phyloP scores from a whole-genome alignment of 2,888 invertebrate species.

The Phortica okadai region DNA sequence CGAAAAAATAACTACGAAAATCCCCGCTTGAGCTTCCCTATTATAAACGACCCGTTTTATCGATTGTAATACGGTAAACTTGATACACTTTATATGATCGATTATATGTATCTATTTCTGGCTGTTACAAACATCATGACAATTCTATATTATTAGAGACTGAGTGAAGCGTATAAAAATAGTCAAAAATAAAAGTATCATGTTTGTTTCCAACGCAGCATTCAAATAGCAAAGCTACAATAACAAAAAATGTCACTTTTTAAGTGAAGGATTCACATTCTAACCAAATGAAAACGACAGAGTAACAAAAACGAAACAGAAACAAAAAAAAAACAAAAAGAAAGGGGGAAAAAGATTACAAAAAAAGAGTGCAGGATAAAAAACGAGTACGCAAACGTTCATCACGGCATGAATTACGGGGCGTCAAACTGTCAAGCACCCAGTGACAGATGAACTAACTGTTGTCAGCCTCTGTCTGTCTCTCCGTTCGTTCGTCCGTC shows the following conservation, averaged over 20 bases:
- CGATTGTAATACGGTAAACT: no score
- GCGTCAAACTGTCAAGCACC: constrained; percentile 70
- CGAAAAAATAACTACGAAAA: no score
- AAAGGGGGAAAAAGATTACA: constrained; percentile 29
- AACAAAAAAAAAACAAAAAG: constrained; percentile 17
- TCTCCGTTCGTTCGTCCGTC: no score
- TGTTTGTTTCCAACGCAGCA: no score
- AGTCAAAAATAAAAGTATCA: neutral
- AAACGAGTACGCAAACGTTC: constrained; percentile 55
- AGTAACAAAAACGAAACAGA: neutral
- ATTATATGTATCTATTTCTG: neutral
- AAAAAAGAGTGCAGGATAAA: no score
- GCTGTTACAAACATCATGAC: neutral
- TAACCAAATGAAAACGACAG: no score
- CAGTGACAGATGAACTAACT: constrained; percentile 63
- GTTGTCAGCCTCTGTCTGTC: neutral
- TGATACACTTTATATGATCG: no score
- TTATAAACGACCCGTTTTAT: no score
- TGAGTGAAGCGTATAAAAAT: neutral
- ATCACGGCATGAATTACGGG: constrained; percentile 71
- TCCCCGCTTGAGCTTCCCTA: no score
- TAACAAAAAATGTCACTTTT: neutral
- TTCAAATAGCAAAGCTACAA: neutral
- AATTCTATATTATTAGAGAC: neutral
- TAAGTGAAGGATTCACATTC: no score